Conservation (phyloP, 2,797 vertebrate species). For the Mus minutoides region DNA sequence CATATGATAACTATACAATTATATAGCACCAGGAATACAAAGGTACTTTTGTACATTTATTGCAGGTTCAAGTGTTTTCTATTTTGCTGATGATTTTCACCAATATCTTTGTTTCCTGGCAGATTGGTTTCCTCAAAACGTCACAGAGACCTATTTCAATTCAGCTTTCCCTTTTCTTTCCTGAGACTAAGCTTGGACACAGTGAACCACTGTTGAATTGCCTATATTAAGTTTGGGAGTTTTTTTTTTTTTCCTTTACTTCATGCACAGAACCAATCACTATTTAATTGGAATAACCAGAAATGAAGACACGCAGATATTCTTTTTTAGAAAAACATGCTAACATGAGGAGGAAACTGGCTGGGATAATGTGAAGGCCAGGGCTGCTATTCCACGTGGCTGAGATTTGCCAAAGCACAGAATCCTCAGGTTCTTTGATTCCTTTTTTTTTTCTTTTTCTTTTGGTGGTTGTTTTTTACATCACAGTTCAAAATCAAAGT, state of each 20-base stretch:
- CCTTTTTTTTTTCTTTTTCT: neutral
- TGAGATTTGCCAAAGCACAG: neutral
- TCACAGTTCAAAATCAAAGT: neutral
- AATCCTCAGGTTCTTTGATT: neutral
- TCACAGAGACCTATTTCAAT: neutral
- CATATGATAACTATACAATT: neutral
- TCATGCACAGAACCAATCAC: neutral
- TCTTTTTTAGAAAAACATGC: neutral
- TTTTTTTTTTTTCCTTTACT: neutral
- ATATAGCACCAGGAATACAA: neutral
- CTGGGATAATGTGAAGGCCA: conserved; percentile 35
- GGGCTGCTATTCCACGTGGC: neutral
- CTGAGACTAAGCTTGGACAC: neutral
- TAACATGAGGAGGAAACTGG: neutral
- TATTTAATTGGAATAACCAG: neutral
- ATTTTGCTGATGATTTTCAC: conserved; percentile 48
- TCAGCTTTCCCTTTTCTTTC: neutral
- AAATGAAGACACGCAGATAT: neutral
- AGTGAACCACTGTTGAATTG: neutral
- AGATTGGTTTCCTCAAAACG: neutral
- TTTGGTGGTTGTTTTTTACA: neutral
- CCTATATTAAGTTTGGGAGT: neutral
- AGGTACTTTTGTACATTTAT: neutral
- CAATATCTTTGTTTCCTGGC: neutral
- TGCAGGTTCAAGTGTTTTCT: neutral